A percentile compares a stretch with the other conserved stretches of the same genome.
These are phyloP conservation scores for Manis crassicaudata DNA, from an alignment of 2,797 vertebrate genomes.

Conservation along the genomic window DNA sequence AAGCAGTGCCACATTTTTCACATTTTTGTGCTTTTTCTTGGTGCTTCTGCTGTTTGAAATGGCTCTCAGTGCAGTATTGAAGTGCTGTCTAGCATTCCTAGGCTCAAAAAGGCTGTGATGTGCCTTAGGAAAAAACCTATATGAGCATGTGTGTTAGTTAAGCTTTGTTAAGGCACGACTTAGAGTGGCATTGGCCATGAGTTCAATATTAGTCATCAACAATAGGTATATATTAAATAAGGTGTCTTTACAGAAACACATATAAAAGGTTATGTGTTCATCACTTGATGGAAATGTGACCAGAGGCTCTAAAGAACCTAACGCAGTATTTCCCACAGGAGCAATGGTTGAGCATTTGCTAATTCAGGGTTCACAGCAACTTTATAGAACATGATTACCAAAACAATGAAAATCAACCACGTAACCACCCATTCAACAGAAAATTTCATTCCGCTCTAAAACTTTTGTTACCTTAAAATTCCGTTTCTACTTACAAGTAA, in stretches of 20 bases:
- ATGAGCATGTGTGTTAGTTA: neutral
- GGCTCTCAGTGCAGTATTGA: neutral
- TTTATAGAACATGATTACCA: neutral
- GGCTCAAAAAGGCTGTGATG: neutral
- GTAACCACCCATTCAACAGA: neutral
- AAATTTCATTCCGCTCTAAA: neutral
- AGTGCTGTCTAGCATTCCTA: neutral
- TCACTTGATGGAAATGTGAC: neutral
- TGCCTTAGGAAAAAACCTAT: neutral
- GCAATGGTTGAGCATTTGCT: neutral
- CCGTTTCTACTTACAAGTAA: neutral
- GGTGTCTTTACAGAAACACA: neutral
- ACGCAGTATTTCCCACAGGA: neutral
- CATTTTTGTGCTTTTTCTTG: neutral
- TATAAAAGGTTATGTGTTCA: neutral
- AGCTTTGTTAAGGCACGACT: neutral
- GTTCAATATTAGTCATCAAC: neutral
- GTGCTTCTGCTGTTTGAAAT: neutral
- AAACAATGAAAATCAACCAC: neutral
- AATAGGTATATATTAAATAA: neutral
- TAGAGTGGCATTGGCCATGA: neutral
- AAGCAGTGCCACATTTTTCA: neutral
- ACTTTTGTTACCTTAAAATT: neutral
- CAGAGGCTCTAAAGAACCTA: neutral
- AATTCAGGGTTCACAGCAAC: fast-evolving